Conservation (phyloP, 2,797 vertebrate genomes). For the Malurus splendens region DNA sequence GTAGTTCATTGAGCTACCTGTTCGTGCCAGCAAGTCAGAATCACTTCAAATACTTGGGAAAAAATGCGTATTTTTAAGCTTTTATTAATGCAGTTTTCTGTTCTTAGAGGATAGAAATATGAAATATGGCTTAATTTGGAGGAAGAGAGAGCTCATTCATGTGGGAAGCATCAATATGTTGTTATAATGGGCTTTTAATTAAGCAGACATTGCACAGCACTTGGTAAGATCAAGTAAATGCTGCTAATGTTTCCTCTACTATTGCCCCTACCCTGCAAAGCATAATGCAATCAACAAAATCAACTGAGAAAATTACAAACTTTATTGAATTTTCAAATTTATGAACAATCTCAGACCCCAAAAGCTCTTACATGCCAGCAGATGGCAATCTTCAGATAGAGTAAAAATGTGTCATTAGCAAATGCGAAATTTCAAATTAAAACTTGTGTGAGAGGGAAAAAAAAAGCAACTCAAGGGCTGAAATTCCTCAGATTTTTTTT, state of each 20-base stretch:
- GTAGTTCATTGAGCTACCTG: neutral
- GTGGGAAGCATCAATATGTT: slow-evolving; percentile 29
- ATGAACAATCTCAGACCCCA: neutral
- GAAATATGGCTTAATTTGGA: slow-evolving; percentile 13
- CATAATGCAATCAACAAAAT: neutral
- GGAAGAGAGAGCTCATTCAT: slow-evolving; percentile 14
- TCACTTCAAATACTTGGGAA: neutral
- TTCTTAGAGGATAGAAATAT: neutral
- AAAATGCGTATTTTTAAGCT: neutral
- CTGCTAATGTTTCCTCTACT: neutral
- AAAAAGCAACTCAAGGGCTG: neutral
- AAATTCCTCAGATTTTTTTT: neutral
- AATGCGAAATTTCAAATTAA: slow-evolving; percentile 29
- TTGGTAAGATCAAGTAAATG: slow-evolving; percentile 19
- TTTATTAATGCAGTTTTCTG: neutral
- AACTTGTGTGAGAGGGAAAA: neutral
- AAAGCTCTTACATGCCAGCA: neutral
- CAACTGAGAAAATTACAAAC: neutral
- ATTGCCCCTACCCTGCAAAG: neutral
- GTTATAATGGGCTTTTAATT: slow-evolving; percentile 48
- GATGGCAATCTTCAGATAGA: slow-evolving; percentile 52
- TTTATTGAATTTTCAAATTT: slow-evolving; percentile 4
- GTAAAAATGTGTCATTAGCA: neutral
- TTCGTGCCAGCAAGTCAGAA: neutral
- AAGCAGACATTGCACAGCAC: neutral